Conservation (phyloP, 2,888 invertebrate genomes). For the Drosophila rellima region DNA sequence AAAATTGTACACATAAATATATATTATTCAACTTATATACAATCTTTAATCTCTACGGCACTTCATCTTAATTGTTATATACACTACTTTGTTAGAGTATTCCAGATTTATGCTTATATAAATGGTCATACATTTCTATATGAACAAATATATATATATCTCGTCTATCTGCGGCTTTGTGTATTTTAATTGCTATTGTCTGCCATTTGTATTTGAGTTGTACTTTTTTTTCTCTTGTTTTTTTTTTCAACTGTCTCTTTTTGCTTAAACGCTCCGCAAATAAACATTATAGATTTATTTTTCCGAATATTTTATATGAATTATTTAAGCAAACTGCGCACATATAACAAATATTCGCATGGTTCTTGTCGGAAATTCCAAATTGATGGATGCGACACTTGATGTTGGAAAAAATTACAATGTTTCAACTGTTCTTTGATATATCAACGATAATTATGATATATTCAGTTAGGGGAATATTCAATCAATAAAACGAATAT, state of each 20-base stretch:
- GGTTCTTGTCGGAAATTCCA: slow-evolving; percentile 36
- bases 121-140: slow-evolving; percentile 14
- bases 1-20: no score
- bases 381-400: slow-evolving; percentile 42
- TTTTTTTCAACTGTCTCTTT: slow-evolving; percentile 2
- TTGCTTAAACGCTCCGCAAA: slow-evolving; percentile 33
- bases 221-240: slow-evolving; percentile 6
- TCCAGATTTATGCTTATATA: not conserved
- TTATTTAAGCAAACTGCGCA: slow-evolving; percentile 37
- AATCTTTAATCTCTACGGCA: not conserved
- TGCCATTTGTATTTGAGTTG: slow-evolving; percentile 22
- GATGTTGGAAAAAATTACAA: slow-evolving; percentile 21
- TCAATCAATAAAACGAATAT: not conserved
- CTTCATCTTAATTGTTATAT: not conserved
- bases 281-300: slow-evolving; percentile 42
- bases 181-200: slow-evolving; percentile 55
- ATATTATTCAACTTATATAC: not conserved
- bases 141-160: slow-evolving; percentile 6
- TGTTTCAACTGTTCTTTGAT: not conserved
- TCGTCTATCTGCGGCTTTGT: slow-evolving; percentile 31
- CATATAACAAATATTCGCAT: slow-evolving; percentile 37
- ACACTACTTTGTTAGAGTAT: slow-evolving; percentile 3
- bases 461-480: not conserved
- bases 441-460: not conserved
- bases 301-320: slow-evolving; percentile 22